These are phyloP conservation scores for Carpatolechia fugitivella DNA, from an alignment of 2,888 invertebrate genomes.

Conservation along the genomic window DNA sequence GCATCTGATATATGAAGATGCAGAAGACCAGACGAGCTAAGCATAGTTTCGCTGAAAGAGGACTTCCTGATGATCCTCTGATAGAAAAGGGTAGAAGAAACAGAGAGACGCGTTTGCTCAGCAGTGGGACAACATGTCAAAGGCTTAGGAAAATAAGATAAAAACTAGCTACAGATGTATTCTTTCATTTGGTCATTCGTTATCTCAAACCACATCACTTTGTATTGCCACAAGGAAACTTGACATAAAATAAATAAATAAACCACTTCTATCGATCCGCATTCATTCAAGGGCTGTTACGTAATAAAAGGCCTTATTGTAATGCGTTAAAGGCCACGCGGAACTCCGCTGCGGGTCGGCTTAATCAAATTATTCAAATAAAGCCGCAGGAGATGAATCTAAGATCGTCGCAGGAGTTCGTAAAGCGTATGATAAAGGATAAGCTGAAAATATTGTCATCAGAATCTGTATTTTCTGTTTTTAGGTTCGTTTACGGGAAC, in stretches of 20 bases:
- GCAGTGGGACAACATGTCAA: too few relatives aligned
- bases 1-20: too few relatives aligned
- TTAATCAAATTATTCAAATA: conserved; percentile 75
- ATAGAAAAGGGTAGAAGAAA: too few relatives aligned
- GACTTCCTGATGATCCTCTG: too few relatives aligned
- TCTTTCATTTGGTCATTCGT: not conserved
- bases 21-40: too few relatives aligned
- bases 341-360: conserved; percentile 35
- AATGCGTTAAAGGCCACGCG: conserved; percentile 28
- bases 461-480: not conserved
- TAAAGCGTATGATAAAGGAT: not conserved
- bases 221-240: not conserved
- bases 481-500: not conserved
- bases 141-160: too few relatives aligned
- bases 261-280: conserved; percentile 28
- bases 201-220: not conserved
- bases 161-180: too few relatives aligned
- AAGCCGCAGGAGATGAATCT: conserved; percentile 24
- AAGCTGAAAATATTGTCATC: not conserved
- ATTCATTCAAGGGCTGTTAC: conserved; percentile 18
- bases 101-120: too few relatives aligned
- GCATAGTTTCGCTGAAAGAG: too few relatives aligned
- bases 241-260: conserved; percentile 23
- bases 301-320: conserved; percentile 30
- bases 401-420: not conserved